Evolutionary conservation across 2,797 vertebrate genomes (phyloP).

Genomic region (Manis javanica): DNA sequence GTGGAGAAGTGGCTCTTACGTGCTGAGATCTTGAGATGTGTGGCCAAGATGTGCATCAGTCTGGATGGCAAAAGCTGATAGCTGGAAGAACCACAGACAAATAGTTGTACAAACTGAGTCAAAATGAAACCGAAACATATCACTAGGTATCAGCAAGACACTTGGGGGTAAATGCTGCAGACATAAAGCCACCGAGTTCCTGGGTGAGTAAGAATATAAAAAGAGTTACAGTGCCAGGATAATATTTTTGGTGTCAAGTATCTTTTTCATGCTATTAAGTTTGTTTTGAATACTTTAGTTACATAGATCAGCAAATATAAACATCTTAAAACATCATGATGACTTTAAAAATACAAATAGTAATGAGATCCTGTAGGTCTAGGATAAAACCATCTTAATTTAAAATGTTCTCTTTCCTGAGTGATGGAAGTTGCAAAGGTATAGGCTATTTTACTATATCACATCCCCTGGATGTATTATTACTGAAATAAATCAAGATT

Average conservation of each 20-base stretch:
- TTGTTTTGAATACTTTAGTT: slow-evolving; percentile 80
- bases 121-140: slow-evolving; percentile 68
- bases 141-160: not conserved
- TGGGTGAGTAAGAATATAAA: slow-evolving; percentile 58
- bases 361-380: slow-evolving; percentile 75
- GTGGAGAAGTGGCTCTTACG: not conserved
- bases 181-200: slow-evolving; percentile 53
- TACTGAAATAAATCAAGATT: slow-evolving; percentile 80
- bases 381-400: slow-evolving; percentile 76
- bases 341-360: slow-evolving; percentile 72
- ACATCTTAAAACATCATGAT: slow-evolving; percentile 75
- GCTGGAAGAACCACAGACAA: slow-evolving; percentile 43
- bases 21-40: slow-evolving; percentile 14
- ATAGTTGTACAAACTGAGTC: slow-evolving; percentile 43
- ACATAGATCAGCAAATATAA: slow-evolving; percentile 57
- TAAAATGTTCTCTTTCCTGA: slow-evolving; percentile 67
- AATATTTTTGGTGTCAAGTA: slow-evolving; percentile 59
- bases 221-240: slow-evolving; percentile 49
- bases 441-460: slow-evolving; percentile 47
- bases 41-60: not conserved
- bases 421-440: slow-evolving; percentile 75
- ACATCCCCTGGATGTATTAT: slow-evolving; percentile 69
- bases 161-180: slow-evolving; percentile 35
- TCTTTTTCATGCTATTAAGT: slow-evolving; percentile 74
- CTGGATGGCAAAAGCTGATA: slow-evolving; percentile 8